Conservation (phyloP, 2,113 vertebrate genomes). For the Caracal caracal region DNA sequence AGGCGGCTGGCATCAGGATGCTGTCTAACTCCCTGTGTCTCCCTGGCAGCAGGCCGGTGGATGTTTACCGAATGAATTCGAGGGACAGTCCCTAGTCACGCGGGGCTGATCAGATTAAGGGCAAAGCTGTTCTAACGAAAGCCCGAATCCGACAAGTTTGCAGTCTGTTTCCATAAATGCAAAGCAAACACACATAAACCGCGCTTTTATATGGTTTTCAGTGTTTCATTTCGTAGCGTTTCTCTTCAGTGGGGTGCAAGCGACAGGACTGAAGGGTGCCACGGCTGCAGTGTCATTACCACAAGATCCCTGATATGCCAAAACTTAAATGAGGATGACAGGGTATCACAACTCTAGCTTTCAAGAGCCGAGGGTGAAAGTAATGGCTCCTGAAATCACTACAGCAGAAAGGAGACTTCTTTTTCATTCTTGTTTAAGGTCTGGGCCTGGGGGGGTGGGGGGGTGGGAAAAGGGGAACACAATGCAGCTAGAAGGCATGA, state of each 20-base stretch:
- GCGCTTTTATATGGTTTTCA: not conserved
- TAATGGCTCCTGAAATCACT: not conserved
- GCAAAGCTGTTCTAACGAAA: not conserved
- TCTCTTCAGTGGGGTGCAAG: not conserved
- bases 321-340: not conserved
- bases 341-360: not conserved
- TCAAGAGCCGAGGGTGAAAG: not conserved
- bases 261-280: not conserved
- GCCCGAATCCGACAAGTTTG: not conserved
- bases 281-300: not conserved
- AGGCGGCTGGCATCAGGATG: not conserved
- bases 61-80: not conserved
- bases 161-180: not conserved
- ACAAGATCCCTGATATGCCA: not conserved
- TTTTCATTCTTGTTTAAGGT: not conserved
- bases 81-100: not conserved
- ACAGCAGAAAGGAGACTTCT: not conserved
- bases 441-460: not conserved
- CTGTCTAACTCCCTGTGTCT: not conserved
- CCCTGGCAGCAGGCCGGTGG: not conserved
- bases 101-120: not conserved
- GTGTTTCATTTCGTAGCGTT: not conserved
- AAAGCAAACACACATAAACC: not conserved
- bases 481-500: not conserved
- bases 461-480: not conserved